Evolutionary conservation across 2,113 vertebrate genomes (phyloP), one percentile per base, ranked within the genome.

Genomic region (Brachionichthys hirsutus): DNA sequence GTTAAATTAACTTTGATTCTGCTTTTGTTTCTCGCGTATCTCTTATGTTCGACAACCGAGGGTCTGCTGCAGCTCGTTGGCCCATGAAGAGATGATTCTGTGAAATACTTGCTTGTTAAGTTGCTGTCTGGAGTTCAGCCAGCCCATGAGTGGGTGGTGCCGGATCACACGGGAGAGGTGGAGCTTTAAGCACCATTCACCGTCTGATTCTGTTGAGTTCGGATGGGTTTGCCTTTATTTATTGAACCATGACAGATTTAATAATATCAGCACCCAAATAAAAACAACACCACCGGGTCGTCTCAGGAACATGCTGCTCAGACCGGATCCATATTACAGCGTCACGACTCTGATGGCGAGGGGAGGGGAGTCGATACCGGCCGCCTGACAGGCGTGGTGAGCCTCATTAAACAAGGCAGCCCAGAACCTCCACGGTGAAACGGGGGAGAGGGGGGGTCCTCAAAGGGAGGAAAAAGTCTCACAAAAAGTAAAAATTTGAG

Each of bases 81-180:
- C 24, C 8, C 24, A 30, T 30, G 8, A 30, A 30, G 24, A 30
- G 2, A 30, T 30, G 8, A 30, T 30, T 30, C 3, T 30, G 24
- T 40, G 36, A 52, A 22, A 51, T 57, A 17, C 30, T 45, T 50
- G 42, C 36, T 38, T 6, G 11, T 35, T 50, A 12, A 54, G 48
- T 13, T 42, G 49, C 49, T 17, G 3, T 9, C 44, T 2, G 1
- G 24, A 63, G 43, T 55, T 10, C 35, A 62, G 44, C 35, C 30
- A 59, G 54, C 22, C 65, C 65, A 67, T 67, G 49, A 50, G 54
- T 65, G 64, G 57, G 11, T 9, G 12, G 22, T 66, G 54, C 44
- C 57, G 49, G 70, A 59, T 49, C 18, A 42, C 9, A 45, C 18
- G 22, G 19, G 51, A 49, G 36, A 41, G 10, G 20, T 54, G 17